phyloP scores from a whole-genome alignment of 2,113 vertebrate species.

The Callipepla squamata region DNA sequence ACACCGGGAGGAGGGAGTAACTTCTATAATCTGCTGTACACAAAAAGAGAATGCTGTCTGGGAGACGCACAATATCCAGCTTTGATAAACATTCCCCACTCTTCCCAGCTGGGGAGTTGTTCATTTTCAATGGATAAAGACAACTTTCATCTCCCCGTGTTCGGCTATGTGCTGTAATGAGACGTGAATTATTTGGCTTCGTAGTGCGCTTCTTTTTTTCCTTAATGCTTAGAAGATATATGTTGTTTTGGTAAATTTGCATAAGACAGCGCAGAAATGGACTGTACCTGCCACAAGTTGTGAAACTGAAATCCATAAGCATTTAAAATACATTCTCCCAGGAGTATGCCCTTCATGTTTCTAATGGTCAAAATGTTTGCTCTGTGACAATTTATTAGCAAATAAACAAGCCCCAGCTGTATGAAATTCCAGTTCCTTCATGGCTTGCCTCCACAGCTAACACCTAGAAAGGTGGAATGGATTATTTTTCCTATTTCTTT shows the following conservation, averaged over 20 bases:
- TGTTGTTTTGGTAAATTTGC: neutral
- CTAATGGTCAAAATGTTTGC: neutral
- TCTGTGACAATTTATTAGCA: neutral
- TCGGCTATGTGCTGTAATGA: neutral
- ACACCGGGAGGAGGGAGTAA: neutral
- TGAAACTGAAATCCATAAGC: neutral
- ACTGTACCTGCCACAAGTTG: neutral
- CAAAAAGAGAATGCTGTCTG: neutral
- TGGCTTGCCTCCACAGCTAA: neutral
- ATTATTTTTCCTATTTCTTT: neutral
- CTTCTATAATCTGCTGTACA: neutral
- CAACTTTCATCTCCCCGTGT: neutral
- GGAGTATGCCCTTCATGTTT: neutral
- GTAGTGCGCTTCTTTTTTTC: neutral
- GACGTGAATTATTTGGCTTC: neutral
- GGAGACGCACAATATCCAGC: neutral
- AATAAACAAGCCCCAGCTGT: neutral
- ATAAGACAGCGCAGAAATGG: neutral
- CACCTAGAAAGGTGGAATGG: neutral
- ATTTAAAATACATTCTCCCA: neutral
- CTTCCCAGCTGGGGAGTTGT: neutral
- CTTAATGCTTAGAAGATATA: neutral
- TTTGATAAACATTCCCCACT: neutral
- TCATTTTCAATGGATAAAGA: neutral
- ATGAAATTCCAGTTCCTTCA: neutral